Evolutionary conservation across 2,113 vertebrate species (phyloP), one percentile per base, ranked within the genome.

Genomic region (Bubo blakistoni): DNA sequence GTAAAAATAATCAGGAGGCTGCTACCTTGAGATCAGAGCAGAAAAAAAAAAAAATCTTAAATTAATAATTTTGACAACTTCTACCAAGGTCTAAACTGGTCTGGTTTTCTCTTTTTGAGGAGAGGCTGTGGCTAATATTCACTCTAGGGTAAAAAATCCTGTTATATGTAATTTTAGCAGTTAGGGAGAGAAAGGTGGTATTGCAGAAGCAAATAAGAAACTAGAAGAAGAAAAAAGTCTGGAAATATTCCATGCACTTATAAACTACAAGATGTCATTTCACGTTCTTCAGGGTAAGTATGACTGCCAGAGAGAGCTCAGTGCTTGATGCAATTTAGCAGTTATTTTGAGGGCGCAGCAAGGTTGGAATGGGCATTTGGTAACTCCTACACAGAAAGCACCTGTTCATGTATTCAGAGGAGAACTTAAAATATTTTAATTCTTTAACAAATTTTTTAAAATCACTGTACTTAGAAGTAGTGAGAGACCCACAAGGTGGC

Each of bases 401-500:
- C 5, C 15, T 76, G 44, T 11, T 61, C 25, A 10, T 38, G 22
- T 66, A 76, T 38, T 79, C 61, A 69, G 40, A 73, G 10, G 7
- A 62, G 10, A 73, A 86, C 16, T 47, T 49, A 30, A 72, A 58
- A 40, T 36, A 55, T 69, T 73, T 69, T 10, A 19, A 49, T 57
- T 78, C 7, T 74, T 71, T 13, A 67, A 70, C 3, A 16, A 17
- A 0, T 63, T 65, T 62, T 69, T 5, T 0, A 2, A 36, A 76
- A 73, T 54, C 2, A 5, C 10, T 40, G 32, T 49, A 81, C 73
- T 84, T 47, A 30, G 55, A 76, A 94, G 44, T 40, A 79, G 22
- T 16, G 42, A 42, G 18, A 72, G 9, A 90, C 42, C 97, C 98
- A 97, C 96, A 87, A 97, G 97, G 94, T 98, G 98, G 98, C 97